Base-by-base conservation (phyloP, 2,113 vertebrate genomes). In the Crotalus horridus region DNA sequence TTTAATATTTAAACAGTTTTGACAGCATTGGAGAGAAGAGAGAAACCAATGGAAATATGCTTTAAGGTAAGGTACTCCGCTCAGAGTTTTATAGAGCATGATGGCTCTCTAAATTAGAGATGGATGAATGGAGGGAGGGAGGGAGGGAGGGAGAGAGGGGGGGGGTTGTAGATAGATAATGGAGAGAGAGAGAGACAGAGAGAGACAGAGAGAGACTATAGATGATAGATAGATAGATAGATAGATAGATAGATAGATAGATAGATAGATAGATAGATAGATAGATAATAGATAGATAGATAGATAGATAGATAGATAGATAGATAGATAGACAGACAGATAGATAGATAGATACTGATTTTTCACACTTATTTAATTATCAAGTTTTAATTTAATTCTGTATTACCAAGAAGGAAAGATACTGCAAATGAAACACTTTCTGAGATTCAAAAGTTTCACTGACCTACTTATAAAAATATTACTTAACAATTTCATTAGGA, bases 401-500 rank as follows among this genome's bases (percentile, higher is more conserved):
- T 96, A 97, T 96, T 96, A 96, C 90, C 94, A 95, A 97, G 92
- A 85, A 61, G 96, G 95, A 90, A 96, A 91, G 96, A 95, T 58
- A 95, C 69, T 33, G 6, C 69, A 81, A 39, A 81, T 81, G 69
- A 97, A 97, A 96, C 95, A 96, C 90, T 91, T 90, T 93, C 94
- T 94, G 96, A 90, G 97, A 96, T 96, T 97, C 93, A 95, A 95
- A 97, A 97, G 92, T 97, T 96, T 97, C 94, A 94, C 93, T 97
- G 93, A 96, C 93, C 95, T 97, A 96, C 97, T 97, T 98, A 97
- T 96, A 96, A 97, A 97, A 97, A 96, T 97, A 93, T 96, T 96
- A 97, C 95, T 97, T 97, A 97, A 96, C 95, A 97, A 95, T 97
- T 97, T 97, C 95, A 97, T 97, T 97, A 95, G 91, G 96, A 94